Evolutionary conservation across 2,888 invertebrate genomes (phyloP).

Genomic region (Clepsis dumicolana): DNA sequence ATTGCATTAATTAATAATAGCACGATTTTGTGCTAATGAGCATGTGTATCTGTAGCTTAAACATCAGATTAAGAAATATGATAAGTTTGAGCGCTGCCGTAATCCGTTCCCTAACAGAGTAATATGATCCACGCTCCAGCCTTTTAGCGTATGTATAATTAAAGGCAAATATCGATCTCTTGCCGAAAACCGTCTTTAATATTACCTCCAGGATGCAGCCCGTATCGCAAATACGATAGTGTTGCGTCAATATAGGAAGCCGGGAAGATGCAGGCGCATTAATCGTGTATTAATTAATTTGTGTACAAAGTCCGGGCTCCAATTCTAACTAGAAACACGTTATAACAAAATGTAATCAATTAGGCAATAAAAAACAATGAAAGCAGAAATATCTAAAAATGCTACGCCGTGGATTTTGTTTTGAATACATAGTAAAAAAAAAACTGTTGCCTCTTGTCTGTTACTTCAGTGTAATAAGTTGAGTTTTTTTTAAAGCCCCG

Average conservation of each 20-base stretch:
- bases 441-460: too few species aligned
- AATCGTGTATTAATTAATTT: background rate
- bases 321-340: background rate
- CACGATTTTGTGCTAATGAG: too few species aligned
- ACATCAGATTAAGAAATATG: too few species aligned
- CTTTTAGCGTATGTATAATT: conserved; percentile 63
- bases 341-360: background rate
- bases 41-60: too few species aligned
- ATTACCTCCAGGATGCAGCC: conserved; percentile 18
- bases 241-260: conserved; percentile 20
- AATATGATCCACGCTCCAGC: conserved; percentile 56
- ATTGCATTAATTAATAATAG: too few species aligned
- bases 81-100: background rate
- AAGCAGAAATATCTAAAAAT: too few species aligned
- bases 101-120: conserved; percentile 48
- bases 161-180: conserved; percentile 58
- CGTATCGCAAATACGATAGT: conserved; percentile 17
- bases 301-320: background rate
- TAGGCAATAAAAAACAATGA: too few species aligned
- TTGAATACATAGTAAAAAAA: too few species aligned
- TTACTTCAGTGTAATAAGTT: too few species aligned
- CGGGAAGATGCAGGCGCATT: background rate
- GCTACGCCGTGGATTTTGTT: too few species aligned
- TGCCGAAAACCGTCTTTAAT: conserved; percentile 13
- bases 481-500: too few species aligned